Evolutionary conservation across 2,797 vertebrate species (phyloP), one percentile per base, ranked within the genome.

Genomic region (Silurus lanzhouensis): DNA sequence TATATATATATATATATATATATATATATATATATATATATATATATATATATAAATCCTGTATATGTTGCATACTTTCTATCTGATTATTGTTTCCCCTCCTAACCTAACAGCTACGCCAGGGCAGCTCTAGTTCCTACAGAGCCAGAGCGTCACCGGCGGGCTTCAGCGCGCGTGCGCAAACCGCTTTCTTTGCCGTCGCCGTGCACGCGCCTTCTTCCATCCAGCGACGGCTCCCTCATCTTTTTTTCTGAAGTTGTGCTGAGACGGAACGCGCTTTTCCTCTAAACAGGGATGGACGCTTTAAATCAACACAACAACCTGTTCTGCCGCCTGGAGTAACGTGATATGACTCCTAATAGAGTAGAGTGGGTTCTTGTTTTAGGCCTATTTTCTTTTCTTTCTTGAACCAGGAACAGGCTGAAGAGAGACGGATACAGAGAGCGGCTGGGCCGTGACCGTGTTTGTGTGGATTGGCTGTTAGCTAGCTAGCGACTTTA

Each of bases 401-500:
- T 66, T 38, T 78, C 25, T 82, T 71, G 64, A 55, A 55, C 20
- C 57, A 78, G 82, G 48, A 63, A 78, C 55, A 82, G 64, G 52
- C 71, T 57, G 15, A 6, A 15, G 66, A 67, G n/a, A 31, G 55
- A 13, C 7, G 25, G 64, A 25, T 12, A 66, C 10, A 15, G 22
- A 12, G 38, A 22, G 81, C 74, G 82, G 82, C 82, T 71, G 63
- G 82, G 80, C 89, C 87, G 86, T 76, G 78, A 87, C 75, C 58
- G 83, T 38, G 38, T 52, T 8, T 66, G 46, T 27, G 64, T 68
- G 60, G 57, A 25, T 22, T 52, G 6, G 55, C 44, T 70, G 75
- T n/a, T 67, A 80, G 76, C 61, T 74, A 86, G 85, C 85, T 81
- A 74, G 25, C 79, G 80, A 88, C 83, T 86, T 89, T 83, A 38